A percentile compares a stretch with the other conserved stretches of the same genome.
Evolutionary conservation across 1,140 invertebrate species (phyloP).

Genomic region (Heliconius congener): DNA sequence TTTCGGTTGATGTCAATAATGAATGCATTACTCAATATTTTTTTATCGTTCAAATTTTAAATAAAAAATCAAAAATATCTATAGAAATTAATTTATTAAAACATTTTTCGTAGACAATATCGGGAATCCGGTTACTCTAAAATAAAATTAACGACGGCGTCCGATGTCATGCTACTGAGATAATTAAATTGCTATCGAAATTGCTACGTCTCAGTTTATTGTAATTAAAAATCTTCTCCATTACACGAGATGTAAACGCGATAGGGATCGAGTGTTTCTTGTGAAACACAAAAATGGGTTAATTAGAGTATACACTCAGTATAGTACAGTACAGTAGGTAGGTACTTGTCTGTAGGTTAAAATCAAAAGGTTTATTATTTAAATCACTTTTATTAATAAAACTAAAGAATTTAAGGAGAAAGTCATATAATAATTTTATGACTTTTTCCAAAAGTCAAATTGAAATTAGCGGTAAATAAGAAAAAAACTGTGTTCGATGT

Average conservation of each 20-base stretch:
- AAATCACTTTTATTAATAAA: too few species aligned
- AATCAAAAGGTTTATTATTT: not conserved
- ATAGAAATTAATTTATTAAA: too few species aligned
- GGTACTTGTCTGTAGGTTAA: not conserved
- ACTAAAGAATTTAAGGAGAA: too few species aligned
- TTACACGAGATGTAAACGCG: slow-evolving; percentile 19
- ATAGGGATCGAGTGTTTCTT: slow-evolving; percentile 3
- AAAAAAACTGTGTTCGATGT: too few species aligned
- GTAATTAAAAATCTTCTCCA: slow-evolving; percentile 34
- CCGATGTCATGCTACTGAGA: slow-evolving; percentile 35
- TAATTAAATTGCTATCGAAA: slow-evolving; percentile 34
- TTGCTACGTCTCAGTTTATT: slow-evolving; percentile 28
- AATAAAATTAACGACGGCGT: slow-evolving; percentile 61
- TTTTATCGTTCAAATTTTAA: too few species aligned
- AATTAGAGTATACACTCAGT: not conserved
- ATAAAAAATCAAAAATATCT: too few species aligned
- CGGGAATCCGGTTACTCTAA: slow-evolving; percentile 55
- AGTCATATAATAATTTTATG: too few species aligned
- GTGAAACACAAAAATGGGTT: slow-evolving; percentile 2
- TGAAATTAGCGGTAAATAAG: too few species aligned
- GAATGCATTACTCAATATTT: too few species aligned
- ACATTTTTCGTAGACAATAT: slow-evolving; percentile 16
- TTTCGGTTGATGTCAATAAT: too few species aligned
- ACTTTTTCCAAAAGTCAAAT: too few species aligned
- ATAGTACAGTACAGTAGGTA: too few species aligned